Evolutionary conservation across 2,797 vertebrate genomes (phyloP).

Genomic region (Okamejei kenojei): DNA sequence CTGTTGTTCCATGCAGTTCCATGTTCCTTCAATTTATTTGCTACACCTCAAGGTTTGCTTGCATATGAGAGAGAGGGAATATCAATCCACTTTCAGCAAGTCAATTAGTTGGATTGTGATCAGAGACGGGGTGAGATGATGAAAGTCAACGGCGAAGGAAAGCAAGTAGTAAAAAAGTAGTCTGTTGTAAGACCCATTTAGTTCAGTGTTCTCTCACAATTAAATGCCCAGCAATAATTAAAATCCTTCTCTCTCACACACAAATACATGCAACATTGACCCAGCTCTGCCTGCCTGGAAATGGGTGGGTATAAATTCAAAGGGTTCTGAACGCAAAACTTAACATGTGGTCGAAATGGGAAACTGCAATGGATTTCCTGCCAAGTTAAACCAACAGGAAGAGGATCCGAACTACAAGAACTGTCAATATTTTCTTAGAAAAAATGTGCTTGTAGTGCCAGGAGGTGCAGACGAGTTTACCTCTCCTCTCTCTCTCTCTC

Average conservation of each 20-base stretch:
- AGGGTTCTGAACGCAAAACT: background rate
- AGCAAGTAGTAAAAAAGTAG: background rate
- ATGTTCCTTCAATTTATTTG: background rate
- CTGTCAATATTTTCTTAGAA: background rate
- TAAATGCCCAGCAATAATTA: background rate
- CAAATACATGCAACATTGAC: background rate
- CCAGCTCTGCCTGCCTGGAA: background rate
- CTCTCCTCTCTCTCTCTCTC: background rate
- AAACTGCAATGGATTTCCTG: background rate
- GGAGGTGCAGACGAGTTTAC: background rate
- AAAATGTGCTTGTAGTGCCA: background rate
- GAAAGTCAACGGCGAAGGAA: background rate
- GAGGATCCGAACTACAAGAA: background rate
- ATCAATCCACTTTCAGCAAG: background rate
- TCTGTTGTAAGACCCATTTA: background rate
- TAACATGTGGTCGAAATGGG: background rate
- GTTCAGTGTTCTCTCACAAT: background rate
- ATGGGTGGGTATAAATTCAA: background rate
- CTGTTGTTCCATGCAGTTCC: background rate
- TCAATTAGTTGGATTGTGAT: background rate
- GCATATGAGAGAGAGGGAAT: background rate
- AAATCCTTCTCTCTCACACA: background rate
- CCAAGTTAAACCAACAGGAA: background rate
- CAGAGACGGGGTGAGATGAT: background rate
- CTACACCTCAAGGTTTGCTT: background rate